Evolutionary conservation across 2,888 invertebrate genomes (phyloP).

Genomic region (Idaea dimidiata): DNA sequence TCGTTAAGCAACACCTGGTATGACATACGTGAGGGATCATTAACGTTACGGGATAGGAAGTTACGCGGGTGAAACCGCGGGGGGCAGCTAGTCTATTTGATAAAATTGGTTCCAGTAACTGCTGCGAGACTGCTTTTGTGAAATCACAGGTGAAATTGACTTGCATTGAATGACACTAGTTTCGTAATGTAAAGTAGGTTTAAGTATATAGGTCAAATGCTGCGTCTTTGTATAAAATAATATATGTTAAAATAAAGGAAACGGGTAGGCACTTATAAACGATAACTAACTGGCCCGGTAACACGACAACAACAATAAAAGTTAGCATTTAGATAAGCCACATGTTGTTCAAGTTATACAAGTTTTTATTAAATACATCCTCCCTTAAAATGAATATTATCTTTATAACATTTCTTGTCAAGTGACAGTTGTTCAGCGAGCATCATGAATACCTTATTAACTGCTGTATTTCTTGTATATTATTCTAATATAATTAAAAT

Average conservation of each 20-base stretch:
- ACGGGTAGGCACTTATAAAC: background rate
- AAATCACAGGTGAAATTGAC: no score
- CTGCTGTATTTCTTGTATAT: background rate
- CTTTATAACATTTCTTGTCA: background rate
- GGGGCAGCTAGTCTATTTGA: no score
- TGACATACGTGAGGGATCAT: no score
- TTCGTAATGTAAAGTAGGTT: no score
- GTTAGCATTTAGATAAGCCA: background rate
- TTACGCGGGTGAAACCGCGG: no score
- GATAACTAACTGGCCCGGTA: background rate
- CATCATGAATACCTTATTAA: background rate
- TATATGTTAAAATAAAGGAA: background rate
- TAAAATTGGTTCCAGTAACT: no score
- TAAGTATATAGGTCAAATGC: no score
- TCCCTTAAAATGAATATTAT: background rate
- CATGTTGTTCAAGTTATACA: background rate
- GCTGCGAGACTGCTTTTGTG: no score
- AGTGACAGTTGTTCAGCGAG: background rate
- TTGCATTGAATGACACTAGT: no score
- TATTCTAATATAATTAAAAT: background rate
- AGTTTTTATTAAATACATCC: background rate
- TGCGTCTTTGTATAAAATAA: background rate
- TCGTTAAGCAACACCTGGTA: no score
- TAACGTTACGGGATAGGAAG: no score
- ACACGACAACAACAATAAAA: background rate